phyloP scores from a whole-genome alignment of 2,888 invertebrate species.

The Pachycephus smyrnensis region DNA sequence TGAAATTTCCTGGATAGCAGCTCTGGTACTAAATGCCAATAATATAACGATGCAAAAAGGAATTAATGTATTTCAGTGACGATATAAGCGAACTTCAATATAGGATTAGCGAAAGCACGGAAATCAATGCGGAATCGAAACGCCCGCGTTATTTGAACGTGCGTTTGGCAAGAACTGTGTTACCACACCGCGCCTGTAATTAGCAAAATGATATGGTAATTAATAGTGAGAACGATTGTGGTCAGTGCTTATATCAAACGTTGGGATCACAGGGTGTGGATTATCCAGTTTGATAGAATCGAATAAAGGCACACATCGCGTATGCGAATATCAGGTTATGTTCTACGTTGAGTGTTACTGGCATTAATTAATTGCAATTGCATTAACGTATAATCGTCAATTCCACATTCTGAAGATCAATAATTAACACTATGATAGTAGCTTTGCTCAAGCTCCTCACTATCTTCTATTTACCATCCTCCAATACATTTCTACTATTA shows the following conservation, averaged over 20 bases:
- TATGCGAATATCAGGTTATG: neutral
- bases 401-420: neutral
- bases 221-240: conserved; percentile 30
- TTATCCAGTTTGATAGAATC: conserved; percentile 27
- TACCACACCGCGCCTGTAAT: conserved; percentile 32
- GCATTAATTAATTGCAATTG: neutral
- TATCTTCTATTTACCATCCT: neutral
- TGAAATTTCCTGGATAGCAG: neutral
- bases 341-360: neutral
- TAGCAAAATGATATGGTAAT: conserved; percentile 39
- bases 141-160: neutral
- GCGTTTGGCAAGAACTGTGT: neutral
- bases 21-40: neutral
- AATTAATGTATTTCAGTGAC: neutral
- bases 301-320: conserved; percentile 19
- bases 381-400: neutral
- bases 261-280: neutral
- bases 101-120: neutral
- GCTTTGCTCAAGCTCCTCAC: neutral
- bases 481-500: neutral
- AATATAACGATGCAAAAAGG: neutral
- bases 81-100: neutral
- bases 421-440: neutral
- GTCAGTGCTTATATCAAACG: conserved; percentile 12
- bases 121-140: neutral